Percentiles rank a stretch among this genome's conserved stretches.
These are phyloP conservation scores for Gastrophysa polygoni DNA, from an alignment of 2,888 invertebrate genomes.

Conservation along the genomic window DNA sequence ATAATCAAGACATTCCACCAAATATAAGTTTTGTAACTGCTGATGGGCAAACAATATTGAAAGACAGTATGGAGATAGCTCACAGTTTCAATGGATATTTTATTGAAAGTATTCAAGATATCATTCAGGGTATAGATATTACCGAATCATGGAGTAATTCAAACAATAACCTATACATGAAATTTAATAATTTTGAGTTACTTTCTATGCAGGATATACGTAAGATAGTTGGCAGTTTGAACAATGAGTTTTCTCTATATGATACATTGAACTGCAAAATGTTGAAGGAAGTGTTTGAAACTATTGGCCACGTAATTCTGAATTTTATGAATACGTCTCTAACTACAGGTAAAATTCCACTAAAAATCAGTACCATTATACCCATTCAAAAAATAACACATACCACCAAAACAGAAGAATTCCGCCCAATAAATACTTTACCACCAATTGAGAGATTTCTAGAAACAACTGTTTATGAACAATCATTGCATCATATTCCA, in stretches of 20 bases:
- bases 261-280: conserved; percentile 15
- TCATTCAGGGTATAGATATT: conserved; percentile 4
- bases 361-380: conserved; percentile 5
- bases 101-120: conserved; percentile 10
- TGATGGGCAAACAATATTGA: conserved; percentile 3
- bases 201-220: conserved; percentile 1
- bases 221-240: conserved; percentile 3
- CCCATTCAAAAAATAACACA: conserved; percentile 8
- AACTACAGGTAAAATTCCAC: conserved; percentile 10
- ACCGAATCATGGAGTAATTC: conserved; percentile 11
- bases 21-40: conserved; percentile 14
- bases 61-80: conserved; percentile 12
- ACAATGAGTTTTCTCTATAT: conserved; percentile 13
- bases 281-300: conserved; percentile 16
- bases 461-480: conserved; percentile 13
- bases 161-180: conserved; percentile 13
- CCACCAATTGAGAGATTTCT: conserved; percentile 13
- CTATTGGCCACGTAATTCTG: conserved; percentile 11
- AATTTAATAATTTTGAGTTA: conserved; percentile 10
- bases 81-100: conserved; percentile 17
- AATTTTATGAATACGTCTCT: conserved; percentile 13
- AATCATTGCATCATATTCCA: conserved; percentile 6
- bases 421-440: conserved; percentile 9
- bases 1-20: conserved; percentile 1
- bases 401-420: conserved; percentile 13